These are phyloP conservation scores for Drosophila prostipennis DNA, from an alignment of 2,888 invertebrate species.

Conservation along the genomic window DNA sequence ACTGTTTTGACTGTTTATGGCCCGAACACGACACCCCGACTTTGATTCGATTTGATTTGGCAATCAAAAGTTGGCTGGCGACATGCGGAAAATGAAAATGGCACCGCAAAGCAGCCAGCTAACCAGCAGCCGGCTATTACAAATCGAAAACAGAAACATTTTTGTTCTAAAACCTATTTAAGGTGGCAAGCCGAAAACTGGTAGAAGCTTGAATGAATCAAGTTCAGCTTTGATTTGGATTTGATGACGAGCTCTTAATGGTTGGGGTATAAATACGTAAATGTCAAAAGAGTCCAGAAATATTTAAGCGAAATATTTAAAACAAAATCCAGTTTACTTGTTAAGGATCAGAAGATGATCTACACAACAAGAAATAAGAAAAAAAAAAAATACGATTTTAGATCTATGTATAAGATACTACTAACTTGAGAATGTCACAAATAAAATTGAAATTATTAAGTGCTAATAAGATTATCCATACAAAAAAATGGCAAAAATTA, in stretches of 20 bases:
- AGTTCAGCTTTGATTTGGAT: not conserved
- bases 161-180: constrained; percentile 18
- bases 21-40: constrained; percentile 32
- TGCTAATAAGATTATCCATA: no score
- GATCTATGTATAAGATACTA: no score
- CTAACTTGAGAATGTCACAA: no score
- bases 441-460: no score
- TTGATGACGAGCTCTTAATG: constrained; percentile 15
- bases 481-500: no score
- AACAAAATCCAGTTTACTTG: not conserved
- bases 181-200: constrained; percentile 29
- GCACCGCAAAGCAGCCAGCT: constrained; percentile 30
- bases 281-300: constrained; percentile 12
- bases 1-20: constrained; percentile 42
- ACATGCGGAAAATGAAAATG: constrained; percentile 40
- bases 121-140: constrained; percentile 9
- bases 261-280: not conserved
- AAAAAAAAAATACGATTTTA: no score
- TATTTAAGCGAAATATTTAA: not conserved
- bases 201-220: constrained; percentile 17
- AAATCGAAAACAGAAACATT: constrained; percentile 23
- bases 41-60: constrained; percentile 56
- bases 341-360: not conserved
- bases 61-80: constrained; percentile 42
- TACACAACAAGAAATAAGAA: no score